phyloP scores from a whole-genome alignment of 2,797 vertebrate species.

The Phalloptychus januarius region DNA sequence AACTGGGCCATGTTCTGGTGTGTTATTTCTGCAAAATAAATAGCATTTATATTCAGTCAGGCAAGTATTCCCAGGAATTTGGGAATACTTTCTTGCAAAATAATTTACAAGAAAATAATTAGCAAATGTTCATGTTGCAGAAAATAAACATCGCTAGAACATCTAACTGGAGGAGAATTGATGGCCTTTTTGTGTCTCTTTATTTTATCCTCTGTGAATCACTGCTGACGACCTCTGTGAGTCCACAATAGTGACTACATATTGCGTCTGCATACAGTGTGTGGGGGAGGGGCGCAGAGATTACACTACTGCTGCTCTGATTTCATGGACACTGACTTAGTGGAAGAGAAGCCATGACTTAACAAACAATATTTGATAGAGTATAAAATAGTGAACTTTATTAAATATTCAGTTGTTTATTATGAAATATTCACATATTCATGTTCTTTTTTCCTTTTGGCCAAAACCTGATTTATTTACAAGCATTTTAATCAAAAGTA shows the following conservation, averaged over 20 bases:
- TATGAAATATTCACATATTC: neutral
- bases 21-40: neutral
- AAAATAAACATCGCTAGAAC: conserved; percentile 18
- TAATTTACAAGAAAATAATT: neutral
- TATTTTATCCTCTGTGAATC: conserved; percentile 18
- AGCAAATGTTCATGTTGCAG: conserved; percentile 14
- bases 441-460: neutral
- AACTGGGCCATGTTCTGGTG: neutral
- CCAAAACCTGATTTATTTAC: neutral
- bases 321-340: neutral
- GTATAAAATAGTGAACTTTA: neutral
- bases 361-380: neutral
- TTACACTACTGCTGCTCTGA: conserved; percentile 14
- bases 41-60: neutral
- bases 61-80: neutral
- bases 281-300: neutral
- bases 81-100: no score
- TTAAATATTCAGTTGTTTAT: neutral
- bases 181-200: conserved; percentile 13
- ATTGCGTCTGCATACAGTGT: neutral
- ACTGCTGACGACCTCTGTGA: neutral
- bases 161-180: conserved; percentile 13
- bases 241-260: neutral
- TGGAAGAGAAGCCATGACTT: conserved; percentile 2
- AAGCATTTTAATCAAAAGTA: neutral